Evolutionary conservation across 2,888 invertebrate genomes (phyloP), one percentile per base, ranked within the genome.

Genomic region (Stenodema calcarata): DNA sequence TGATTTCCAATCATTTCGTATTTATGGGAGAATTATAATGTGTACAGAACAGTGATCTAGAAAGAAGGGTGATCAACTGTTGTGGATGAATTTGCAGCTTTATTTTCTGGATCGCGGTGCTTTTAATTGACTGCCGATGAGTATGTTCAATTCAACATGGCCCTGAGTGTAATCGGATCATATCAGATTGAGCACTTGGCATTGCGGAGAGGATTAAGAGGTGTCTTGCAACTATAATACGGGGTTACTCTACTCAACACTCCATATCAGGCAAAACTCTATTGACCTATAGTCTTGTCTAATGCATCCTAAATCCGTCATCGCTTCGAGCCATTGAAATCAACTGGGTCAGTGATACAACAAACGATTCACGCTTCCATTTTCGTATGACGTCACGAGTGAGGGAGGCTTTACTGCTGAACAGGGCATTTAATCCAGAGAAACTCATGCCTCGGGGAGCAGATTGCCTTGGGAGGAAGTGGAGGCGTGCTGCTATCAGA

Each of bases 371-470:
- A 44, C 44, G 23, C 35, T 44, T 54, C 44, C 62, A 47, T 54
- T n/a, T 80, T 73, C 73, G 54, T 18, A 73, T 84, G 84, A 84
- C 84, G 84, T 73, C 70, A 84, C 28, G 11, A 11, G 18, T 69
- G 54, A 4, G 80, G 30, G 80, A 47, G 79, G 44, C 47, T 80
- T 80, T 30, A 41, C 35, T 78, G 44, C 23, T 44, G 42, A 41
- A 41, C 82, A 28, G 44, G 69, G 82, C 82, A 42, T 84, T 75
- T 84, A 84, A 84, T 84, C 84, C 84, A 28, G 27, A 14, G 84
- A 84, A 84, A 84, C 73, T 84, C 84, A 84, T 75, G 84, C 84
- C 84, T 75, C 41, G 84, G 73, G 84, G 84, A 84, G 75, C 84
- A 84, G 84, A 84, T 84, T 84, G 84, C 84, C 84, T 84, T 84